Conservation (phyloP, 2,888 invertebrate species). For the Elaeidobius kamerunicus region DNA sequence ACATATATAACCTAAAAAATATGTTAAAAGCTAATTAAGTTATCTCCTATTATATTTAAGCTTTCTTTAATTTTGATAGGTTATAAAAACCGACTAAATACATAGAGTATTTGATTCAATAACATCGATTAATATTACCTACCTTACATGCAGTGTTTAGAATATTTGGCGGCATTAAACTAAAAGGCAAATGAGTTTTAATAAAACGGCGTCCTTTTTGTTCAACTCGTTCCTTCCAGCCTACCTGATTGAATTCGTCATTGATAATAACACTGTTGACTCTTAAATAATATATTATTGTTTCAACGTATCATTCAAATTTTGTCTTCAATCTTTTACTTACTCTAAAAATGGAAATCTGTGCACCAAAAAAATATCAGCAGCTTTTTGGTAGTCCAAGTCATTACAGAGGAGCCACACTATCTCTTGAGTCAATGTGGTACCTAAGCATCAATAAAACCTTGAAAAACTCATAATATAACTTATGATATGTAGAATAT, state of each 20-base stretch:
- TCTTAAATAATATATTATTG: constrained; percentile 53
- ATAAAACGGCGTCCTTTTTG: constrained; percentile 57
- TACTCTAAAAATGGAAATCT: constrained; percentile 81
- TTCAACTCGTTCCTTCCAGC: constrained; percentile 54
- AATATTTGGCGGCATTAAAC: constrained; percentile 57
- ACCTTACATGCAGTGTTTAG: constrained; percentile 28
- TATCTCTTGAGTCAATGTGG: constrained; percentile 77
- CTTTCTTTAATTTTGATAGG: no score
- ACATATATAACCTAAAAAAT: no score
- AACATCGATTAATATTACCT: no score
- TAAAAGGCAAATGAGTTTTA: constrained; percentile 76
- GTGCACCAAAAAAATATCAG: constrained; percentile 52
- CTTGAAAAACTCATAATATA: no score
- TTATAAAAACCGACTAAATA: no score
- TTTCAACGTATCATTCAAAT: no score
- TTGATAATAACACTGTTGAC: constrained; percentile 70
- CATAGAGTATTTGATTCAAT: no score
- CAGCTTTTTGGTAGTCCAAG: constrained; percentile 63
- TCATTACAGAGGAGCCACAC: constrained; percentile 76
- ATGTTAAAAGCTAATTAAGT: no score
- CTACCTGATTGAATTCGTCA: constrained; percentile 61
- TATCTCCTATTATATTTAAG: no score
- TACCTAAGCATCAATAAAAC: no score
- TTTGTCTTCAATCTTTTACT: no score
- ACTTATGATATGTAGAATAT: no score